Evolutionary conservation across 1,140 invertebrate species (phyloP).

Genomic region (Planococcus citri): DNA sequence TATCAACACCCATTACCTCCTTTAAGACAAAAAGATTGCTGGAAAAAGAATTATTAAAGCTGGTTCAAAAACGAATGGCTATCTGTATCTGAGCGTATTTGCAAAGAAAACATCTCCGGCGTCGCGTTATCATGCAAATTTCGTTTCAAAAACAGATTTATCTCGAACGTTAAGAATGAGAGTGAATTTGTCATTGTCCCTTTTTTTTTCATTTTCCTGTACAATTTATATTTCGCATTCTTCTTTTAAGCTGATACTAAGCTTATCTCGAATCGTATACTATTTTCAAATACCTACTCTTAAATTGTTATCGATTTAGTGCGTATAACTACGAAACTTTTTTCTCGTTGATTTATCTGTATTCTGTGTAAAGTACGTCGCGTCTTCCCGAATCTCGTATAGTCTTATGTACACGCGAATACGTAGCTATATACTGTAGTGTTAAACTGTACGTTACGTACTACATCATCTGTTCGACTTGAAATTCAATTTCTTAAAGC

Average conservation of each 20-base stretch:
- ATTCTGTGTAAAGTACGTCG: neutral
- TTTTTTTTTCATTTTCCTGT: neutral
- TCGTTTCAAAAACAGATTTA: constrained; percentile 7
- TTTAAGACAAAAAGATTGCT: neutral
- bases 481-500: too few relatives aligned
- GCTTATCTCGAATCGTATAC: neutral
- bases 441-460: too few relatives aligned
- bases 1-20: neutral
- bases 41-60: neutral
- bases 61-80: neutral
- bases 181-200: neutral
- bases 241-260: neutral
- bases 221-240: constrained; percentile 2
- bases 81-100: neutral
- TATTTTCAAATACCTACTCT: neutral
- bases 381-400: too few relatives aligned
- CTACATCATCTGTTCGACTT: too few relatives aligned
- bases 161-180: constrained; percentile 6
- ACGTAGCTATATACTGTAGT: neutral
- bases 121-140: neutral
- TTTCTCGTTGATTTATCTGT: neutral
- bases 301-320: constrained; percentile 4
- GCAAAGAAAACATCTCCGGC: neutral
- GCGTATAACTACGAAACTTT: neutral
- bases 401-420: too few relatives aligned